These are phyloP conservation scores for Monarcha castaneiventris DNA, from an alignment of 2,113 vertebrate species.

Conservation along the genomic window DNA sequence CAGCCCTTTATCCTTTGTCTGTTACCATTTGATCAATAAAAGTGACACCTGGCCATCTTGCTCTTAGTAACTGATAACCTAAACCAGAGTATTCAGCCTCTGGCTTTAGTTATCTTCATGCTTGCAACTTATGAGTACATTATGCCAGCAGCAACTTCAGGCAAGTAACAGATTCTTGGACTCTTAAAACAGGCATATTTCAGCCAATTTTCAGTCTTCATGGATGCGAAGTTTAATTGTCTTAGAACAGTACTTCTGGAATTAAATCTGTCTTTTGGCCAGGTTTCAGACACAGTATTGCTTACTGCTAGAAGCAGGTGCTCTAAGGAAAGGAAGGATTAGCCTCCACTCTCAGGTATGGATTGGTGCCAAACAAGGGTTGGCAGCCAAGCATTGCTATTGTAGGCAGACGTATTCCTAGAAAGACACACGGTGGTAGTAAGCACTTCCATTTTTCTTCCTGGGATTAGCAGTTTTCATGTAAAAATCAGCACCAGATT, in stretches of 20 bases:
- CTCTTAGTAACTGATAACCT: background rate
- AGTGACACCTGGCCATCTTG: background rate
- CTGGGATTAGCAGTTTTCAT: background rate
- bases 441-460: slow-evolving; percentile 34
- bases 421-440: background rate
- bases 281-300: slow-evolving; percentile 36
- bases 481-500: background rate
- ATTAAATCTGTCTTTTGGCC: slow-evolving; percentile 55
- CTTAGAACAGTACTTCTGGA: slow-evolving; percentile 29
- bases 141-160: slow-evolving; percentile 1
- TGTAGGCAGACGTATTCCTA: slow-evolving; percentile 51
- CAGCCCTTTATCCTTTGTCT: background rate
- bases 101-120: background rate
- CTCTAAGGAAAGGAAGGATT: slow-evolving; percentile 55
- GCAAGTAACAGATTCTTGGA: slow-evolving; percentile 41
- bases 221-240: slow-evolving; percentile 60
- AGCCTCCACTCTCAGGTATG: slow-evolving; percentile 47
- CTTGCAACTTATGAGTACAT: background rate
- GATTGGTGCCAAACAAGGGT: slow-evolving; percentile 34
- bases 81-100: background rate
- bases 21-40: background rate
- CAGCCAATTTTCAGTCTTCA: slow-evolving; percentile 30
- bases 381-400: slow-evolving; percentile 24
- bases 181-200: background rate
- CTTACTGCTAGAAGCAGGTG: slow-evolving; percentile 60